A percentile compares a stretch with the other conserved stretches of the same genome.
Evolutionary conservation across 2,113 vertebrate species (phyloP).

Genomic region (Arenaria interpres): DNA sequence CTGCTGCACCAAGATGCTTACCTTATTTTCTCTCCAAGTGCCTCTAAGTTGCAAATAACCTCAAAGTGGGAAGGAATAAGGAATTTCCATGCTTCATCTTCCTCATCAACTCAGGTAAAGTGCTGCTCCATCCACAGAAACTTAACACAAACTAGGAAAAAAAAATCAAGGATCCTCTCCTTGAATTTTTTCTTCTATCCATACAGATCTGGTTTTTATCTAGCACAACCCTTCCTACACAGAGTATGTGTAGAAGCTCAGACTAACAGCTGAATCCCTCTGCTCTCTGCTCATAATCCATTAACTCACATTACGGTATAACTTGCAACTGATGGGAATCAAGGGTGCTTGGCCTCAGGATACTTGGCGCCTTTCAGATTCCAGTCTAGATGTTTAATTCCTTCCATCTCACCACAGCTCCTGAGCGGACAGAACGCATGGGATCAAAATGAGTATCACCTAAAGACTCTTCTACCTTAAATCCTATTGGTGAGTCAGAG

Average conservation of each 20-base stretch:
- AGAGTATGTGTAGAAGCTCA: background rate
- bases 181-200: background rate
- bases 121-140: background rate
- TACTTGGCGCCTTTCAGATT: background rate
- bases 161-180: background rate
- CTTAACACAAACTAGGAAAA: background rate
- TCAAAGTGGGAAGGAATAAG: background rate
- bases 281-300: background rate
- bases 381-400: background rate
- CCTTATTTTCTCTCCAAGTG: constrained; percentile 1
- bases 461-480: background rate
- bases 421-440: background rate
- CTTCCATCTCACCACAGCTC: background rate
- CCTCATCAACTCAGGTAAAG: background rate
- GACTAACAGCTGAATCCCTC: constrained; percentile 17
- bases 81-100: background rate
- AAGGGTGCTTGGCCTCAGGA: background rate
- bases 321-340: background rate
- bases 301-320: constrained; percentile 28
- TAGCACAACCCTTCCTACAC: background rate
- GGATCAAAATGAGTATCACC: background rate
- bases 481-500: background rate
- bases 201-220: background rate
- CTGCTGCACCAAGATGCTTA: background rate
- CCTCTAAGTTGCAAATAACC: background rate